Base-by-base conservation (phyloP, 2,888 invertebrate species). In the Chirona hameri region DNA sequence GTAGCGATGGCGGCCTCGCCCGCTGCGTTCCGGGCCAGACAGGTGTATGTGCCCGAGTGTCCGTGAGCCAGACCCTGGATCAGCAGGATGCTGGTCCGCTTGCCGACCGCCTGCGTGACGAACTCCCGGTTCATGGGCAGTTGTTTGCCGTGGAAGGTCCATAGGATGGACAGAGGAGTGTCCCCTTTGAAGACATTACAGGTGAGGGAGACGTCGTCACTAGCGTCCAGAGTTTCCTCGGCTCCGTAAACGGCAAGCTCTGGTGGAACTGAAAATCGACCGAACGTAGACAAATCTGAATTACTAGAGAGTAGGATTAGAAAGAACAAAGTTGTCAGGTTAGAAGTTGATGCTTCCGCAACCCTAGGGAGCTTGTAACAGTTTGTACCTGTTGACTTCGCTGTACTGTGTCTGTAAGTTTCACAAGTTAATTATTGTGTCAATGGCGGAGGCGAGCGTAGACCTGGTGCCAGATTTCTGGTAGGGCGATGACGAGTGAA, bases 161-260 rank as follows among this genome's bases (percentile, higher is more conserved):
- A 89, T 39, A 85, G 84, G 81, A 89, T 87, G 80, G 85, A 85
- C 48, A 89, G 85, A 18, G 89, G 89, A 60, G 85, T 82, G 85
- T 88, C 88, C n/a, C 87, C 87, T 85, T 89, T 89, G 48, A 89
- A 87, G 84, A 88, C 87, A 90, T 91, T 90, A 89, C 92, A 91
- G 88, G 91, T 92, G 90, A 90, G 91, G 89, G 94, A 94, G 86
- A 92, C 93, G 85, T 94, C 92, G 88, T 94, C 93, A 85, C 94
- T 94, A 87, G 92, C 92, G 85, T 88, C 72, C 80, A 85, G n/a
- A 15, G 82, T 84, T 3, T 79, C 79, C 79, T 14, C 21, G 18
- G 24, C 24, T 1, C 4, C 21, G 88, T 93, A 91, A 81, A 92
- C 92, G 86, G 91, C 90, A 86, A 93, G 92, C 89, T 92, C 92